A percentile compares a stretch with the other conserved stretches of the same genome.
phyloP scores from a whole-genome alignment of 2,888 invertebrate species.

The Protonemura montana region DNA sequence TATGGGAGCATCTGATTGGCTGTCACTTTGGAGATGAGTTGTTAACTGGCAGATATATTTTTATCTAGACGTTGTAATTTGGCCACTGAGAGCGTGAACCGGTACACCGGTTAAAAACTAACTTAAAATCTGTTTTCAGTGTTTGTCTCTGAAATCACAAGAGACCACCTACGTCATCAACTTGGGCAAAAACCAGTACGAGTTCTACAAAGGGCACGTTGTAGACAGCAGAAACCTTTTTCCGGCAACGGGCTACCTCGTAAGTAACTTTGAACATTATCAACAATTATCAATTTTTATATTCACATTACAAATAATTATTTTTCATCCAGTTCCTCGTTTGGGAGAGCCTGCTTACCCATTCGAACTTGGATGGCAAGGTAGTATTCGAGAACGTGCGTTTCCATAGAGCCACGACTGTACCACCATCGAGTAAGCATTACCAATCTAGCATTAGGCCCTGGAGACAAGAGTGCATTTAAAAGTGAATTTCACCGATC shows the following conservation, averaged over 20 bases:
- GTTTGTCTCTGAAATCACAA: not conserved
- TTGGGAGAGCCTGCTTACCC: conserved; percentile 80
- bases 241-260: conserved; percentile 86
- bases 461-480: too few relatives aligned
- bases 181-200: conserved; percentile 30
- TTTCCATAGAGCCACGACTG: conserved; percentile 82
- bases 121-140: conserved; percentile 64
- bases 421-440: conserved; percentile 64
- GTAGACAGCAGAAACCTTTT: conserved; percentile 76
- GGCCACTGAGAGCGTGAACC: too few relatives aligned
- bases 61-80: too few relatives aligned
- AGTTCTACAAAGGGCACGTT: conserved; percentile 54
- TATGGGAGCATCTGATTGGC: too few relatives aligned
- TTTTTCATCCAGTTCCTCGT: conserved; percentile 65
- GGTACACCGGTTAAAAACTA: too few relatives aligned
- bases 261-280: too few relatives aligned
- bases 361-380: conserved; percentile 72
- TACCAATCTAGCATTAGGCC: too few relatives aligned
- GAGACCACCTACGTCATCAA: conserved; percentile 36
- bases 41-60: too few relatives aligned
- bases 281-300: too few relatives aligned
- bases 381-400: conserved; percentile 85
- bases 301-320: too few relatives aligned
- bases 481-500: too few relatives aligned
- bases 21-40: too few relatives aligned